Base-by-base conservation (phyloP, 2,888 invertebrate genomes). In the Tuta absoluta region DNA sequence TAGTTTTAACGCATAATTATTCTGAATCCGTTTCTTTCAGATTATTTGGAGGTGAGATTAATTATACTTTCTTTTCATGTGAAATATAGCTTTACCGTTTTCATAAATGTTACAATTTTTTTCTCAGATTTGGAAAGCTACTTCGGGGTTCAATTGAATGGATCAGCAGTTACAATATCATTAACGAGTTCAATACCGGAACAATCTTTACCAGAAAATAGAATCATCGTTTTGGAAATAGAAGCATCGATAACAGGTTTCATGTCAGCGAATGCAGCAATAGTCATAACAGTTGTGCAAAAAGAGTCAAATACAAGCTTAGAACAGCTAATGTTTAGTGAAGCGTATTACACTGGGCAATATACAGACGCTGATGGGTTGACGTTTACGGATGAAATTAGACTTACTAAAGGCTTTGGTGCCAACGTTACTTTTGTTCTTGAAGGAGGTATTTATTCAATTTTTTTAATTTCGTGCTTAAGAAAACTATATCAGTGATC, bases 41-140 rank as follows among this genome's bases (percentile, higher is more conserved):
- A 23, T 68, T 81, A 0, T 72, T 73, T 62, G 80, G 78, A 71
- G 78, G 79, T 78, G 57, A 65, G 69, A 51, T 11, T 21, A n/a
- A n/a, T n/a, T n/a, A n/a, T n/a, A n/a, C n/a, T n/a, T n/a, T 19
- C 1, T 8, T 3, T 19, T 45, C 7, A 17, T 45, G 1, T 17
- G 1, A 48, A 5, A 8, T 48, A 19, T 5, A 17, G 2, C 21
- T 19, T 8, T 48, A 19, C 10, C 14, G n/a, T 45, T 41, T 45
- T n/a, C n/a, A n/a, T n/a, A n/a, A n/a, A n/a, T n/a, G n/a, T n/a
- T n/a, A n/a, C n/a, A n/a, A n/a, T n/a, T n/a, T n/a, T n/a, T n/a
- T n/a, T n/a, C n/a, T n/a, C 67, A 77, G 77, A 71, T 28, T 65
- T 75, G 2, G 56, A 65, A 5, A 58, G n/a, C 11, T 71, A 67